These are phyloP conservation scores for Streblospio benedicti DNA, from an alignment of 1,140 invertebrate species.

Conservation along the genomic window DNA sequence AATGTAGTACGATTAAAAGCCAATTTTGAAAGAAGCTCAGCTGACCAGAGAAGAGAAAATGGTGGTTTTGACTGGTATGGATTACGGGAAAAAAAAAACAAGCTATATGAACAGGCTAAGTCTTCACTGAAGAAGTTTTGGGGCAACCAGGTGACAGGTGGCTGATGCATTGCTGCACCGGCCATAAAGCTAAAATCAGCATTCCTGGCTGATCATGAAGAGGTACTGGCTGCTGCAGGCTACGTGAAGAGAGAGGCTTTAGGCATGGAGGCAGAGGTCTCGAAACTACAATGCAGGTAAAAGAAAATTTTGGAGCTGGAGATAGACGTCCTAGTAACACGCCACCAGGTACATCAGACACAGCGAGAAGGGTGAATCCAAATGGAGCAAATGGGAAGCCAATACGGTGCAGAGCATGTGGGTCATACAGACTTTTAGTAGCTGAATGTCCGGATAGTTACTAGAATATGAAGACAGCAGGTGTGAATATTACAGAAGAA, in stretches of 20 bases:
- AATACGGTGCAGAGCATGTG: background rate
- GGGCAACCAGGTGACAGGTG: background rate
- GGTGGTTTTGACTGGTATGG: slow-evolving; percentile 26
- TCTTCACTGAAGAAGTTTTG: slow-evolving; percentile 18
- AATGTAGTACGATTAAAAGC: no score
- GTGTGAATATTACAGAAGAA: background rate
- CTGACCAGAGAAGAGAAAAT: slow-evolving; percentile 21
- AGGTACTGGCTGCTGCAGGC: no score
- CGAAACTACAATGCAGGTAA: background rate
- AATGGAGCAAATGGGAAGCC: background rate
- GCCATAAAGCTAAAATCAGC: background rate
- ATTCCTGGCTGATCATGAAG: no score
- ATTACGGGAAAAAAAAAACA: slow-evolving; percentile 22
- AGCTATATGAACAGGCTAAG: slow-evolving; percentile 22
- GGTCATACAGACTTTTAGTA: slow-evolving; percentile 15
- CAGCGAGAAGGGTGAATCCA: background rate
- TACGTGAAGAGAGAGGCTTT: no score
- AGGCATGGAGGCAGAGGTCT: background rate
- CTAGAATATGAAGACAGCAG: slow-evolving; percentile 20
- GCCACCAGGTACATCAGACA: background rate
- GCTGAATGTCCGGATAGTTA: slow-evolving; percentile 22
- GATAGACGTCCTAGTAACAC: no score
- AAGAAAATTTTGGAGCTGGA: background rate
- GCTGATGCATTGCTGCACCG: background rate
- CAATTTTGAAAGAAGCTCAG: slow-evolving; percentile 20